These are phyloP conservation scores for Diaphora mendica DNA, from an alignment of 2,888 invertebrate species.

Conservation along the genomic window DNA sequence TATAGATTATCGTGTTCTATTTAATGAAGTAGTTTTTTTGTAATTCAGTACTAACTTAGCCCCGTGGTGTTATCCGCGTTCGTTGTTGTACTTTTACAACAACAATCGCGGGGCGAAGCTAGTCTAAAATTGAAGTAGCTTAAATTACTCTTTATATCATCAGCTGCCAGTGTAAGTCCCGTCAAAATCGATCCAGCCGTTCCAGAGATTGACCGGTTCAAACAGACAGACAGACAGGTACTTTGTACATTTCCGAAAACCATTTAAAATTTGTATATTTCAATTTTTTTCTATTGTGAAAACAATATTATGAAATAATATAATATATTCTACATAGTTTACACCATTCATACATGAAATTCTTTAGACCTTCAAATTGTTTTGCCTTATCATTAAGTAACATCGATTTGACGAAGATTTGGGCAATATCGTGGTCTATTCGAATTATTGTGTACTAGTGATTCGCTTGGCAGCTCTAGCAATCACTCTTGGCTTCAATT, in stretches of 20 bases:
- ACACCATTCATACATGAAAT: neutral
- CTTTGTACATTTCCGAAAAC: too few species aligned
- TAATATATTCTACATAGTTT: neutral
- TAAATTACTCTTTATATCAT: too few species aligned
- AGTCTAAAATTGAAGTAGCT: too few species aligned
- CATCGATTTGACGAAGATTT: neutral
- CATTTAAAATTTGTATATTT: neutral
- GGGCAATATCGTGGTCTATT: neutral
- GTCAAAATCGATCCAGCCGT: too few species aligned
- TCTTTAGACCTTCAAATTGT: neutral
- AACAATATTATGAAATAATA: neutral
- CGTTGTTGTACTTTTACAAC: too few species aligned
- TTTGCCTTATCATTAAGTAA: neutral
- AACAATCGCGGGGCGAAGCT: too few species aligned
- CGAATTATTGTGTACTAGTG: conserved; percentile 31
- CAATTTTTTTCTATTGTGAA: neutral
- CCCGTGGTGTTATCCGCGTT: too few species aligned
- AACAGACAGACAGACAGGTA: too few species aligned
- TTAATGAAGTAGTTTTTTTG: neutral
- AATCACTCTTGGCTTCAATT: conserved; percentile 68
- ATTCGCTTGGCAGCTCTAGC: conserved; percentile 64
- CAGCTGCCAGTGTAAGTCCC: too few species aligned
- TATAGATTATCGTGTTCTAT: neutral
- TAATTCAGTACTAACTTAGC: neutral
- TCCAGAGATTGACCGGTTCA: too few species aligned